Percentiles rank a stretch among this genome's conserved stretches.
phyloP scores from a whole-genome alignment of 2,888 invertebrate genomes.

The Athalia rosae region DNA sequence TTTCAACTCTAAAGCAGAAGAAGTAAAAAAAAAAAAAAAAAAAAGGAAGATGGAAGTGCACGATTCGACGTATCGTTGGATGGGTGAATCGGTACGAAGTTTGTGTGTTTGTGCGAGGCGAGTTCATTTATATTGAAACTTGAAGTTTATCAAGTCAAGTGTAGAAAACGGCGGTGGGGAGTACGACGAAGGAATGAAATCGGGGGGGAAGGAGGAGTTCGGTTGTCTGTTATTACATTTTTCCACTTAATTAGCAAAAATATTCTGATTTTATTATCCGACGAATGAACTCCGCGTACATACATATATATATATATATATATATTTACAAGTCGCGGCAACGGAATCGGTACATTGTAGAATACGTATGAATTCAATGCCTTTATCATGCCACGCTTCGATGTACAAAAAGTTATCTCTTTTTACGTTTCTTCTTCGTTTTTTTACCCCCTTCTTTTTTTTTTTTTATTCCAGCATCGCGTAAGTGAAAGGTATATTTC shows the following conservation, averaged over 20 bases:
- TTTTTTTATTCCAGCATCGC: no score
- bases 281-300: constrained; percentile 27
- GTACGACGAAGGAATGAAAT: no score
- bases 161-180: background rate
- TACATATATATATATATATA: no score
- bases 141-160: constrained; percentile 43
- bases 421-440: background rate
- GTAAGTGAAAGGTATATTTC: no score
- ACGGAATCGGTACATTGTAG: constrained; percentile 22
- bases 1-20: no score
- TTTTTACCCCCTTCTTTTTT: background rate
- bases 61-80: background rate
- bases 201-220: background rate
- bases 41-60: no score
- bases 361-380: background rate
- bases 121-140: constrained; percentile 39
- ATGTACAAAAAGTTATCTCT: no score
- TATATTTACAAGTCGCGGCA: constrained; percentile 32
- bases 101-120: constrained; percentile 13
- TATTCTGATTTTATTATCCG: constrained; percentile 49
- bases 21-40: no score
- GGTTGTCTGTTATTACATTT: constrained; percentile 49
- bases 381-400: no score
- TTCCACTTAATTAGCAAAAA: constrained; percentile 54
- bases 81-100: background rate